Conservation (phyloP, 2,888 invertebrate genomes). For the Tenthredo notha region DNA sequence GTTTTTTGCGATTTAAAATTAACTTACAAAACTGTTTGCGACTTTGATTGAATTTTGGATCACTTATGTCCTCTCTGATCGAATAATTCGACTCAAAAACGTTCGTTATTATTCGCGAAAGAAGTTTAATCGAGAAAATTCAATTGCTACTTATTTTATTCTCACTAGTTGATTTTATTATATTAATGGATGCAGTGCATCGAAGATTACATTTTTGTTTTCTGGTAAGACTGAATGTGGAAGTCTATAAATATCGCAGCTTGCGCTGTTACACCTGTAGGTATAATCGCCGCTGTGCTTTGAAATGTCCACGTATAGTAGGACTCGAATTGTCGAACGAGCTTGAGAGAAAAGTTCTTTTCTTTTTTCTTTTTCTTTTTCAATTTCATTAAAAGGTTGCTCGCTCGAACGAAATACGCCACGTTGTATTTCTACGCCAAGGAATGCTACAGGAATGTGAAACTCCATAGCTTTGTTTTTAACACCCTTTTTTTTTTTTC, state of each 20-base stretch:
- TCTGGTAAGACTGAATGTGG: not conserved
- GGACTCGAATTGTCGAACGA: constrained; percentile 25
- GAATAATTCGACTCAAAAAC: not conserved
- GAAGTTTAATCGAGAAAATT: not conserved
- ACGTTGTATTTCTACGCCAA: not conserved
- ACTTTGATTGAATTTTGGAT: not conserved
- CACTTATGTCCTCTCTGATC: not conserved
- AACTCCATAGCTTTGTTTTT: not conserved
- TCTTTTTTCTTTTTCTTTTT: constrained; percentile 35
- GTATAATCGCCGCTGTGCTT: not conserved
- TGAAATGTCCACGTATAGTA: not conserved
- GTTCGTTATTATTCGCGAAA: not conserved
- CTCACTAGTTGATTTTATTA: not conserved
- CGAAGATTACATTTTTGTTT: not conserved
- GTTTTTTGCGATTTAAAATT: not conserved
- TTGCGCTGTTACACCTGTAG: not conserved
- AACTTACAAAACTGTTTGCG: not conserved
- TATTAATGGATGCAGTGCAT: not conserved
- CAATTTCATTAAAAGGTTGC: constrained; percentile 43
- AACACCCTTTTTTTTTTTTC: not conserved
- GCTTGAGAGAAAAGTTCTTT: not conserved
- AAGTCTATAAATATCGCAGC: not conserved
- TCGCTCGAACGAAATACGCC: constrained; percentile 13
- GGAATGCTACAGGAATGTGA: constrained; percentile 8
- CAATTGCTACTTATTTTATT: not conserved